Percentiles rank a stretch among this genome's conserved stretches.
Evolutionary conservation across 2,797 vertebrate species (phyloP).

Genomic region (Danio jaintianensis): DNA sequence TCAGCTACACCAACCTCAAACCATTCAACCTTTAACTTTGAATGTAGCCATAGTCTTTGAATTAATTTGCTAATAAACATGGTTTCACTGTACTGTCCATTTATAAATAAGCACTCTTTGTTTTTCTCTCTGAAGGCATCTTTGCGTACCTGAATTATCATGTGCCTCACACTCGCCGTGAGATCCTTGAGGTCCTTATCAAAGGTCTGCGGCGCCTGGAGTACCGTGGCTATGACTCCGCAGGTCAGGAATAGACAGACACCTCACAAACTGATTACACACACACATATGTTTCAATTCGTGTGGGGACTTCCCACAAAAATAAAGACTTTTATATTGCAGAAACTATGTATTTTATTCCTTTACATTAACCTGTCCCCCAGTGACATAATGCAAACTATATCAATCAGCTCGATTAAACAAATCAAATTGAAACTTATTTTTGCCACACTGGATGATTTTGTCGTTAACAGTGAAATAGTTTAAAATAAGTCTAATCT

Average conservation of each 20-base stretch:
- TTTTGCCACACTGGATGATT: no score
- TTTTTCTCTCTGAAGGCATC: slow-evolving; percentile 81
- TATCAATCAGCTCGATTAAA: no score
- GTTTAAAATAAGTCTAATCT: no score
- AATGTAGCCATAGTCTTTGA: not conserved
- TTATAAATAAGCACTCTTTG: not conserved
- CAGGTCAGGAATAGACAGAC: slow-evolving; percentile 78
- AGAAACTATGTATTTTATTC: no score
- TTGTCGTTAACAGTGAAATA: no score
- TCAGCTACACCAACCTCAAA: no score
- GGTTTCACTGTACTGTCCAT: not conserved
- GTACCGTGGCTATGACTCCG: slow-evolving; percentile 97
- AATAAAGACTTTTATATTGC: no score
- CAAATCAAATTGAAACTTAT: no score
- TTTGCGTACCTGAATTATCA: slow-evolving; percentile 99
- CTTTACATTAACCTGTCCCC: no score
- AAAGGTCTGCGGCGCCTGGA: slow-evolving; percentile 94
- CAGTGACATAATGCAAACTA: no score
- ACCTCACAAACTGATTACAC: slow-evolving; percentile 10
- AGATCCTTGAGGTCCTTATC: slow-evolving; percentile 97
- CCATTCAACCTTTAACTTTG: no score
- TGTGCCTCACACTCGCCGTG: slow-evolving; percentile 91
- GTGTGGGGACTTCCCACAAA: no score
- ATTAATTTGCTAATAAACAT: not conserved
- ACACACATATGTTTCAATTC: not conserved